Percentiles rank a stretch among this genome's conserved stretches.
Conservation (phyloP, 2,797 vertebrate species). For the Toxotes lorentzi region DNA sequence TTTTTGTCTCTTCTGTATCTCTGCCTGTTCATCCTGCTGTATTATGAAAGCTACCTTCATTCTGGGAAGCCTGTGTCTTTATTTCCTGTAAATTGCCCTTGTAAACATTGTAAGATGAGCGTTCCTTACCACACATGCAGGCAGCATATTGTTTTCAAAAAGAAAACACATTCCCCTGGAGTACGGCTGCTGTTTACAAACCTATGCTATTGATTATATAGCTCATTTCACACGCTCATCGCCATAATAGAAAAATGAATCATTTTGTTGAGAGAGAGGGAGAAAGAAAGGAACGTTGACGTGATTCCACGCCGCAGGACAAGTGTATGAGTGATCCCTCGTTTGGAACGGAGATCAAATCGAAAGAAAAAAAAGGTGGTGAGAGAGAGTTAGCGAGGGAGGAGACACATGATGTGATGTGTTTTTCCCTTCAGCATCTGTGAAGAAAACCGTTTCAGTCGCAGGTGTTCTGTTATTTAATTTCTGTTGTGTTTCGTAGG, state of each 20-base stretch:
- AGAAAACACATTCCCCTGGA: conserved; percentile 85
- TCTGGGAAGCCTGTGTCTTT: conserved; percentile 64
- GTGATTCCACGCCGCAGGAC: conserved; percentile 66
- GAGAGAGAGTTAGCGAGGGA: background rate
- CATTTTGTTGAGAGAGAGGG: conserved; percentile 86
- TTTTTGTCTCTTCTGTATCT: conserved; percentile 30
- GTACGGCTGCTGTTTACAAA: conserved; percentile 91
- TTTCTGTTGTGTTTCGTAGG: conserved; percentile 44
- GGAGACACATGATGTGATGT: conserved; percentile 49
- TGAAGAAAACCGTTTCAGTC: conserved; percentile 50
- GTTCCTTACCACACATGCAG: conserved; percentile 57
- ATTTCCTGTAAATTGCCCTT: conserved; percentile 80
- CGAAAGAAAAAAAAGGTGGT: conserved; percentile 19
- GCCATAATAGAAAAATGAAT: conserved; percentile 94
- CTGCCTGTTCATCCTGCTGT: conserved; percentile 36
- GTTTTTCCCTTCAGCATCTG: conserved; percentile 53
- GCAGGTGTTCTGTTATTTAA: conserved; percentile 65
- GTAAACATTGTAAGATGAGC: conserved; percentile 76
- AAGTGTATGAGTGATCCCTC: conserved; percentile 73
- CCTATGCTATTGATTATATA: conserved; percentile 94
- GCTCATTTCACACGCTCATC: conserved; percentile 96
- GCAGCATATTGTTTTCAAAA: conserved; percentile 80
- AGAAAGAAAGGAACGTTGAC: conserved; percentile 45
- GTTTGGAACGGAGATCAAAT: conserved; percentile 75
- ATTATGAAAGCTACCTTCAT: conserved; percentile 51